Evolutionary conservation across 1,140 invertebrate genomes (phyloP).

Genomic region (Lanistes nyassanus): DNA sequence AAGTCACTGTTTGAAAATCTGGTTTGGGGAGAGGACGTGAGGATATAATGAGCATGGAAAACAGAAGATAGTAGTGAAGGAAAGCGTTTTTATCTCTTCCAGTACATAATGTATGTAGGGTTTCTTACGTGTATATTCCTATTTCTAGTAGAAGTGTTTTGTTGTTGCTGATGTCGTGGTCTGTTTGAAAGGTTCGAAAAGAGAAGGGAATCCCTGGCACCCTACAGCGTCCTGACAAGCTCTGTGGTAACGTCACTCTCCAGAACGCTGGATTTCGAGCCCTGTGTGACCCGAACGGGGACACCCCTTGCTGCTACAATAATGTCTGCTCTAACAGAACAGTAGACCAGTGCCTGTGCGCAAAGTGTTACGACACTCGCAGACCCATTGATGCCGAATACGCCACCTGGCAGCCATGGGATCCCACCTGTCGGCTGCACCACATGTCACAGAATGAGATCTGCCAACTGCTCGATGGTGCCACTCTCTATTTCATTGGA

Average conservation of each 20-base stretch:
- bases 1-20: no score
- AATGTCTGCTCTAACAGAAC: slow-evolving; percentile 18
- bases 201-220: not conserved
- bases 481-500: slow-evolving; percentile 28
- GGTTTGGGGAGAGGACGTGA: no score
- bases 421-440: slow-evolving; percentile 14
- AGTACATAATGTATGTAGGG: no score
- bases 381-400: slow-evolving; percentile 32
- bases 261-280: slow-evolving; percentile 28
- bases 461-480: slow-evolving; percentile 13
- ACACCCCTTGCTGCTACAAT: slow-evolving; percentile 35
- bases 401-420: slow-evolving; percentile 24
- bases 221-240: slow-evolving; percentile 14
- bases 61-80: no score
- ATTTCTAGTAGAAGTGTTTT: no score
- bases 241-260: slow-evolving; percentile 25
- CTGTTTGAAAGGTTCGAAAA: not conserved
- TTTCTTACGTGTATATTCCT: no score
- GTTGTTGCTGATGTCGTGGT: no score
- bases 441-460: no score
- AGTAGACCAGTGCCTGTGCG: slow-evolving; percentile 27
- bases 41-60: no score
- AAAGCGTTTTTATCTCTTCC: no score
- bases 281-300: slow-evolving; percentile 34
- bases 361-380: slow-evolving; percentile 31